Base-by-base conservation (phyloP, 2,888 invertebrate species). In the Diadromus collaris region DNA sequence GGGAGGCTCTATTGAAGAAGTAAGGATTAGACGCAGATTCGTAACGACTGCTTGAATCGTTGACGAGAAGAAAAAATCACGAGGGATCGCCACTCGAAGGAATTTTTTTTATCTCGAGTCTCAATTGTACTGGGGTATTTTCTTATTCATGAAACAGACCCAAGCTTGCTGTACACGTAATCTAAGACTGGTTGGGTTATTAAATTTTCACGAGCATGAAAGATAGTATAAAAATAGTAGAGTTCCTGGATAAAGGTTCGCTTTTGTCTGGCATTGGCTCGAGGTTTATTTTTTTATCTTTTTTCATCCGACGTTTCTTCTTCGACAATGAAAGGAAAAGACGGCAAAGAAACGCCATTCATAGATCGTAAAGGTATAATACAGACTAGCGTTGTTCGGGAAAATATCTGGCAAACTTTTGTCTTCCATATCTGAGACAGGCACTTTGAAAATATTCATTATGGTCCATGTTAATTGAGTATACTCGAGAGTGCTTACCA, bases 401-500 rank as follows among this genome's bases (percentile, higher is more conserved):
- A 24, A 46, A 70, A 41, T 56, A 29, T 70, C 13, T 21, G n/a
- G 24, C 21, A 34, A 54, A 32, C 63, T 56, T 60, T 72, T 4
- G 32, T 32, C 24, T 44, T 10, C 19, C 24, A 51, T 21, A n/a
- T 61, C 21, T 29, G 13, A 16, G 34, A 27, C 2, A 13, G 61
- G 6, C n/a, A 19, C n/a, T 60, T 44, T 41, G 67, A 58, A 13
- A 2, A 29, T 44, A 29, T 32, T 38, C 54, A 27, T 34, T 38
- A 13, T 7, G 29, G 41, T 56, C 27, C 19, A 38, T 27, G 27
- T n/a, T 19, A 38, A 21, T 44, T 56, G 21, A 16, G 41, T 16
- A 44, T 32, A 24, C 19, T n/a, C 4, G 13, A 41, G 29, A 29
- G 48, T 69, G 86, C 91, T 89, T 88, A 95, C 95, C 91, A 96